Conservation (phyloP, 2,113 vertebrate genomes). For the Silurus meridionalis region DNA sequence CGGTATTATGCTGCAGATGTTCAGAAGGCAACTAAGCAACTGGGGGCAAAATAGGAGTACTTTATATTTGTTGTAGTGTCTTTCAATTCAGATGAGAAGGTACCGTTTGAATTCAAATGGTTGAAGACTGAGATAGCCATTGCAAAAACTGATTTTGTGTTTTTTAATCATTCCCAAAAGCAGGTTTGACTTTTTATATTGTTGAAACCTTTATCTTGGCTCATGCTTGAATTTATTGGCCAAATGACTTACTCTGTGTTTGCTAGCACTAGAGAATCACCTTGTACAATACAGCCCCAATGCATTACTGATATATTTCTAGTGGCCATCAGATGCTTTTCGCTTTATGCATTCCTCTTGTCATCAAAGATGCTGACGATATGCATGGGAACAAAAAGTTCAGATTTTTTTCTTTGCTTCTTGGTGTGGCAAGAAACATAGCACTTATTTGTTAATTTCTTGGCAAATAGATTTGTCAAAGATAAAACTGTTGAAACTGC, state of each 20-base stretch:
- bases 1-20: constrained; percentile 3
- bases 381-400: neutral
- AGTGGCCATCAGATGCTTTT: neutral
- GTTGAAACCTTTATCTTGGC: neutral
- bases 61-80: neutral
- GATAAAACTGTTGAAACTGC: neutral
- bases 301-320: neutral
- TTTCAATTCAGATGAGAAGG: neutral
- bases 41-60: neutral
- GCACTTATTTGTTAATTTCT: neutral
- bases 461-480: neutral
- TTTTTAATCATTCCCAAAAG: neutral
- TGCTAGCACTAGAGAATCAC: neutral
- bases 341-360: neutral
- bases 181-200: neutral
- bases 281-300: neutral
- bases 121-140: neutral
- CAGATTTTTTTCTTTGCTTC: neutral
- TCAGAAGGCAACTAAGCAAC: constrained; percentile 21
- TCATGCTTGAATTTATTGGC: neutral
- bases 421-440: neutral
- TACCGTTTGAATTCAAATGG: neutral
- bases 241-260: neutral
- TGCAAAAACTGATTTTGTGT: neutral
- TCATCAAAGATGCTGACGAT: neutral